Evolutionary conservation across 2,888 invertebrate genomes (phyloP), one percentile per base, ranked within the genome.

Genomic region (Oligia strigilis): DNA sequence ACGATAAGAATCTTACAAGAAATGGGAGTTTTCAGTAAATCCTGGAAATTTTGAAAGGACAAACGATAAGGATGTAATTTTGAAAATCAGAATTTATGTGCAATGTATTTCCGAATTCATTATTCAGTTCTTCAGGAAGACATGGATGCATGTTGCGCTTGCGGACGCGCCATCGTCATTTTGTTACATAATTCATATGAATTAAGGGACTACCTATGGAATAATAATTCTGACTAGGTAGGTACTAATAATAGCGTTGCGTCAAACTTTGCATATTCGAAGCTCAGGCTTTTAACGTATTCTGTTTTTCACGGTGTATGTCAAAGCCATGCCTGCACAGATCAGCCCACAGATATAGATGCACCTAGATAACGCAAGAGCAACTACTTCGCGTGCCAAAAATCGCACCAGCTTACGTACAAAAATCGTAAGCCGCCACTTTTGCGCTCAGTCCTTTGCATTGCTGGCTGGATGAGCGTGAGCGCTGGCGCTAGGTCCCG

Each of bases 161-260:
- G 58, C 65, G 49, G 73, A 66, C 70, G 46, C 23, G 29, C 66
- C 23, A 67, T 84, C 64, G 23, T 4, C 69, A 67, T 70, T 83
- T 80, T 74, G 82, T 81, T 81, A 85, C 70, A 85, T 77, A 64
- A 83, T 82, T 82, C 77, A 82, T 81, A 77, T 72, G 64, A 85
- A 74, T 74, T 65, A 82, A 52, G 65, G 67, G n/a, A 19, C 69
- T 46, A n/a, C n/a, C n/a, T n/a, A 52, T 73, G 14, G 58, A 75
- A 75, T 81, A 73, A 72, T 75, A 76, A 73, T 66, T 78, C 14
- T 0, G 14, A 19, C 36, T 60, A 29, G 29, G 29, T 60, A 29
- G 29, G 29, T 29, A 58, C 43, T 80, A 86, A 71, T 81, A 67
- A 67, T 77, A 77, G 64, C 60, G 43, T 19, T 46, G 66, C 52